phyloP scores from a whole-genome alignment of 2,797 vertebrate genomes.

The Gymnothorax reevesii region DNA sequence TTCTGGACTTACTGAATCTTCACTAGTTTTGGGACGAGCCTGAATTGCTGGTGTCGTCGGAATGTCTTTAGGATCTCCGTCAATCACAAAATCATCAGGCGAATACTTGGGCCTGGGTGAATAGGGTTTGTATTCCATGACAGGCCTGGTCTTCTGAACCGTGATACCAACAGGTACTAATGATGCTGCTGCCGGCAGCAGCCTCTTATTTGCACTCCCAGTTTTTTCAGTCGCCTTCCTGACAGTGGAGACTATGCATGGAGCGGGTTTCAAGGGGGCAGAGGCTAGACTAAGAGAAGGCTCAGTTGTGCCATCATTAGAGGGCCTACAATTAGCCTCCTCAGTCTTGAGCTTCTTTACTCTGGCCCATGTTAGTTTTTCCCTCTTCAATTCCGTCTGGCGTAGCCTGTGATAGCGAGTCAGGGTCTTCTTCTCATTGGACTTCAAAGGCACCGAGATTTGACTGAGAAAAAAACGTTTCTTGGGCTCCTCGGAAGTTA shows the following conservation, averaged over 20 bases:
- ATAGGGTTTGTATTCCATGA: slow-evolving; percentile 75
- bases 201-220: slow-evolving; percentile 58
- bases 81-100: slow-evolving; percentile 76
- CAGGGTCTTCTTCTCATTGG: slow-evolving; percentile 86
- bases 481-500: slow-evolving; percentile 65
- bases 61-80: slow-evolving; percentile 56
- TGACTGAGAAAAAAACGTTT: slow-evolving; percentile 94
- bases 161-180: slow-evolving; percentile 77
- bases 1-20: slow-evolving; percentile 54
- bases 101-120: slow-evolving; percentile 76
- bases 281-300: slow-evolving; percentile 36
- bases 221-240: slow-evolving; percentile 60
- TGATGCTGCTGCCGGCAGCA: slow-evolving; percentile 69
- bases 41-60: background rate
- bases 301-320: slow-evolving; percentile 60
- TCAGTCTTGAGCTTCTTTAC: slow-evolving; percentile 92
- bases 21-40: slow-evolving; percentile 41
- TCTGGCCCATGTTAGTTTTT: slow-evolving; percentile 90
- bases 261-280: slow-evolving; percentile 28
- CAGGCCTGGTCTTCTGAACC: slow-evolving; percentile 62
- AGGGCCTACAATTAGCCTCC: slow-evolving; percentile 79
- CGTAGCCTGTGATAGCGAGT: slow-evolving; percentile 74
- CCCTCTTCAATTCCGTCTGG: slow-evolving; percentile 79
- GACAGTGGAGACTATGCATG: background rate
- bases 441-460: slow-evolving; percentile 85